These are phyloP conservation scores for Lysiphlebus fabarum DNA, from an alignment of 1,140 invertebrate genomes.

Conservation along the genomic window DNA sequence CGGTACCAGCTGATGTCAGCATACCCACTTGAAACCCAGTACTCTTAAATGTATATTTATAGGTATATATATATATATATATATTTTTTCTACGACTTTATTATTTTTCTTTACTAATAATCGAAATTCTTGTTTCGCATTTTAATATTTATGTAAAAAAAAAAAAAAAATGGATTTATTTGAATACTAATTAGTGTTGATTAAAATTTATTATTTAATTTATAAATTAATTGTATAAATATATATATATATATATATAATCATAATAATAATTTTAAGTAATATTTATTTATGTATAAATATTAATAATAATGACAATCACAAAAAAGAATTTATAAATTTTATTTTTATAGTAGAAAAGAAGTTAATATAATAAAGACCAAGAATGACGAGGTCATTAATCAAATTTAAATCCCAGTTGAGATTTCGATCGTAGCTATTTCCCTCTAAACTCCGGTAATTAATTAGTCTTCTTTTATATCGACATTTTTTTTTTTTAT, in stretches of 20 bases:
- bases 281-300: conserved; percentile 5
- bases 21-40: conserved; percentile 16
- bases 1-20: conserved; percentile 37
- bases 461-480: conserved; percentile 21
- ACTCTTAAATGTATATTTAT: neutral
- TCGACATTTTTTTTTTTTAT: conserved; percentile 24
- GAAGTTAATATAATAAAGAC: conserved; percentile 2
- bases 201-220: too few species aligned
- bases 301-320: neutral
- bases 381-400: conserved; percentile 9
- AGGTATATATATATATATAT: neutral
- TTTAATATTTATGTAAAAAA: too few species aligned
- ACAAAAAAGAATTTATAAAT: neutral
- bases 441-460: conserved; percentile 18
- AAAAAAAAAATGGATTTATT: too few species aligned
- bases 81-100: neutral
- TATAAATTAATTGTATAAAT: too few species aligned
- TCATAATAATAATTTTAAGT: neutral
- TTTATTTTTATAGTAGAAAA: neutral
- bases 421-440: conserved; percentile 22
- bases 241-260: too few species aligned
- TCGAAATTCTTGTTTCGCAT: neutral
- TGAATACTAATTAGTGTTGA: too few species aligned
- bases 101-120: neutral
- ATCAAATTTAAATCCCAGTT: conserved; percentile 22